Percentiles rank a stretch among this genome's conserved stretches.
These are phyloP conservation scores for Parnassius glacialis DNA, from an alignment of 2,888 invertebrate species.

Conservation along the genomic window DNA sequence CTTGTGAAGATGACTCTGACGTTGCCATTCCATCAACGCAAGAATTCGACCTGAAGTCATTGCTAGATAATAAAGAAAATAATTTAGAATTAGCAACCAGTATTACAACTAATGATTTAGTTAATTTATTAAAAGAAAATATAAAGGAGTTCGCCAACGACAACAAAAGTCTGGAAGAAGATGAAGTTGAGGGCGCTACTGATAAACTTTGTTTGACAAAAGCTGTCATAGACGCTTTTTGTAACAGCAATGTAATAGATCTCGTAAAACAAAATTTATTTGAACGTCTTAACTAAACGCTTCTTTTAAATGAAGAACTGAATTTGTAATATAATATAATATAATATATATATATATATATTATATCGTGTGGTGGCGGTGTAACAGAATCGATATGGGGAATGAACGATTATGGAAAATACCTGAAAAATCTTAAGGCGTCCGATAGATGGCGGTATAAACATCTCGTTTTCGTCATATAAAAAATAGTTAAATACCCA, in stretches of 20 bases:
- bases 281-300: constrained; percentile 45
- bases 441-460: too few species aligned
- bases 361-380: too few species aligned
- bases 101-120: constrained; percentile 51
- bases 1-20: constrained; percentile 49
- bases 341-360: too few species aligned
- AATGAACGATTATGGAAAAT: too few species aligned
- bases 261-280: constrained; percentile 76
- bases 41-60: constrained; percentile 51
- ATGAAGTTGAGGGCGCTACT: constrained; percentile 60
- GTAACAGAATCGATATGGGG: too few species aligned
- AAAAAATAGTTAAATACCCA: too few species aligned
- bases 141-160: constrained; percentile 47
- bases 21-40: constrained; percentile 29
- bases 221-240: constrained; percentile 83
- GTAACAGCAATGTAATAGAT: constrained; percentile 82
- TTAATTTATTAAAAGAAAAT: constrained; percentile 59
- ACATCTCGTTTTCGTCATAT: too few species aligned
- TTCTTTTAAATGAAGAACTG: too few species aligned
- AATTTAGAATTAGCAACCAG: constrained; percentile 49
- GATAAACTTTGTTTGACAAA: constrained; percentile 61
- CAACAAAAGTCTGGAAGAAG: constrained; percentile 46
- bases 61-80: constrained; percentile 53
- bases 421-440: too few species aligned
- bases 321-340: too few species aligned